These are phyloP conservation scores for Crotalus horridus DNA, from an alignment of 2,113 vertebrate genomes.

Conservation along the genomic window DNA sequence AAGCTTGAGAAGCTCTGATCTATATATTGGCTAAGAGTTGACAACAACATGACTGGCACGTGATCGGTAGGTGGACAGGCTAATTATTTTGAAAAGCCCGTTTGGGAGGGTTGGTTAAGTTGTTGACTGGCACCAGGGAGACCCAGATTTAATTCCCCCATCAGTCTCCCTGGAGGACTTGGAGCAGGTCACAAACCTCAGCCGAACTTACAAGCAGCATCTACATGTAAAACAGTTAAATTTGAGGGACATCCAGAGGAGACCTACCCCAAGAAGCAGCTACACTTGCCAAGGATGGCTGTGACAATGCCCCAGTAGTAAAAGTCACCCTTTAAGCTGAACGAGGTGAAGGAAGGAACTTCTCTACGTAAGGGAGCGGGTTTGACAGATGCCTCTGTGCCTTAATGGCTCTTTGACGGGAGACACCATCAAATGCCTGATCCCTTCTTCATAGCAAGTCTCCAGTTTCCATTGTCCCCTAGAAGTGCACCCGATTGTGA, in stretches of 20 bases:
- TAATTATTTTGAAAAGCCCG: neutral
- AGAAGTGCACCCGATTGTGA: neutral
- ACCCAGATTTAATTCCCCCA: neutral
- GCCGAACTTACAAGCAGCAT: neutral
- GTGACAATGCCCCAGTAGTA: neutral
- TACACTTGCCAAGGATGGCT: neutral
- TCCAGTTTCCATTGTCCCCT: neutral
- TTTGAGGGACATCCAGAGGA: neutral
- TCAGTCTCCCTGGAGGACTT: neutral
- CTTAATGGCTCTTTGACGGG: neutral
- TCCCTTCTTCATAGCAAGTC: neutral
- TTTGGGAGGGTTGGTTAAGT: neutral
- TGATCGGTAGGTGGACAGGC: neutral
- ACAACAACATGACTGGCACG: neutral
- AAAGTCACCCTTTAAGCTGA: neutral
- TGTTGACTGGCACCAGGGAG: neutral
- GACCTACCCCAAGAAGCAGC: neutral
- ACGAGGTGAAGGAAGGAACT: neutral
- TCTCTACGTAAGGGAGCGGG: neutral
- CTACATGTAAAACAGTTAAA: neutral
- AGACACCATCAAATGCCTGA: constrained; percentile 24
- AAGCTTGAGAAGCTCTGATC: too few relatives aligned
- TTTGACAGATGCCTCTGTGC: constrained; percentile 25
- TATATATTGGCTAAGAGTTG: neutral
- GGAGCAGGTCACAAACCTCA: neutral